phyloP scores from a whole-genome alignment of 2,888 invertebrate genomes.

The Hydriomena furcata region DNA sequence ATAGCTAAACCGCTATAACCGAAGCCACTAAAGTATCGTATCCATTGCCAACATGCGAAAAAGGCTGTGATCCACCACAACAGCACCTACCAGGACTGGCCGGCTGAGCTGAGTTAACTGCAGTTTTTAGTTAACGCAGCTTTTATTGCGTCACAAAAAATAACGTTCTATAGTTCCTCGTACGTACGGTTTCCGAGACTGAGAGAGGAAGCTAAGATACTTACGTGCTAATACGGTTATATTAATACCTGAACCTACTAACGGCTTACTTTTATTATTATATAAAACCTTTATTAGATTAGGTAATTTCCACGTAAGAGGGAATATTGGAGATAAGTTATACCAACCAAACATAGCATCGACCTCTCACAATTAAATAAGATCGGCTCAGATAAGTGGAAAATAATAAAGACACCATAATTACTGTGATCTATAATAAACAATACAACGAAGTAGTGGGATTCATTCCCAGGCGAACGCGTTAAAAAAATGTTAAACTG shows the following conservation, averaged over 20 bases:
- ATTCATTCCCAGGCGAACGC: slow-evolving; percentile 65
- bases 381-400: slow-evolving; percentile 38
- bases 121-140: slow-evolving; percentile 70
- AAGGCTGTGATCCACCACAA: slow-evolving; percentile 26
- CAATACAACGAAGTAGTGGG: slow-evolving; percentile 68
- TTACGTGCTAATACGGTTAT: slow-evolving; percentile 33
- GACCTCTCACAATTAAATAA: slow-evolving; percentile 31
- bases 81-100: slow-evolving; percentile 22
- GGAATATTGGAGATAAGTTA: slow-evolving; percentile 2
- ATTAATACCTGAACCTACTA: slow-evolving; percentile 15
- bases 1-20: slow-evolving; percentile 18
- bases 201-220: slow-evolving; percentile 31
- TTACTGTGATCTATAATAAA: slow-evolving; percentile 69
- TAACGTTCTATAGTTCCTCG: slow-evolving; percentile 52
- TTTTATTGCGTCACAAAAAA: slow-evolving; percentile 59
- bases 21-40: slow-evolving; percentile 29
- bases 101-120: slow-evolving; percentile 50
- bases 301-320: slow-evolving; percentile 3
- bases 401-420: slow-evolving; percentile 67
- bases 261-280: slow-evolving; percentile 23
- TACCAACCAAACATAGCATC: slow-evolving; percentile 22
- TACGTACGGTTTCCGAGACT: slow-evolving; percentile 52
- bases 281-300: slow-evolving; percentile 21
- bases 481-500: slow-evolving; percentile 79
- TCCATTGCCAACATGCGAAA: slow-evolving; percentile 26